A percentile compares a stretch with the other conserved stretches of the same genome.
phyloP scores from a whole-genome alignment of 2,797 vertebrate species.

The Hafferia zeledoni region DNA sequence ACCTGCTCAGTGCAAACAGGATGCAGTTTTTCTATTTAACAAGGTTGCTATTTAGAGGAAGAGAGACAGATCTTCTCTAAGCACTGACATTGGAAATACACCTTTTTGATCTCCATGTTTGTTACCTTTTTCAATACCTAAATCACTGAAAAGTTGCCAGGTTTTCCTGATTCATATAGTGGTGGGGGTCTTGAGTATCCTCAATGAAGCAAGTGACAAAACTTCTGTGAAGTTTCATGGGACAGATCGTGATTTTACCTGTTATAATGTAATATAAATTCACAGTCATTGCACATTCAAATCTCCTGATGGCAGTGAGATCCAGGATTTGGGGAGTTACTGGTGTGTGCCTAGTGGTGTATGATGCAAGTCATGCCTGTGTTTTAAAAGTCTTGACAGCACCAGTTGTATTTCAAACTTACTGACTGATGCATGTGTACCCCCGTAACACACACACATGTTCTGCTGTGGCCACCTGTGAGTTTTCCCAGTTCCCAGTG shows the following conservation, averaged over 20 bases:
- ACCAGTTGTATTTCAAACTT: neutral
- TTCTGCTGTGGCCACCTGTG: neutral
- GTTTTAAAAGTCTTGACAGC: neutral
- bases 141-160: neutral
- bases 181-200: neutral
- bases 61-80: neutral
- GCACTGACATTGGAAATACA: neutral
- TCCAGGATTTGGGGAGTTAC: neutral
- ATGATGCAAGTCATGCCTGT: neutral
- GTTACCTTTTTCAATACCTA: neutral
- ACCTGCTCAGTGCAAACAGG: neutral
- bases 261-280: neutral
- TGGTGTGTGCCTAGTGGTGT: neutral
- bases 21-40: neutral
- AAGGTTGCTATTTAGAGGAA: neutral
- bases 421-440: accelerated
- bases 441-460: accelerated
- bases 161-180: neutral
- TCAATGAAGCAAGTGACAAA: neutral
- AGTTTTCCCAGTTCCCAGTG: neutral
- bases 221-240: neutral
- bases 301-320: neutral
- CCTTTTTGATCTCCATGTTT: neutral
- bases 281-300: neutral
- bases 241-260: neutral